Evolutionary conservation across 2,888 invertebrate species (phyloP).

Genomic region (Chromoteleia sp.): DNA sequence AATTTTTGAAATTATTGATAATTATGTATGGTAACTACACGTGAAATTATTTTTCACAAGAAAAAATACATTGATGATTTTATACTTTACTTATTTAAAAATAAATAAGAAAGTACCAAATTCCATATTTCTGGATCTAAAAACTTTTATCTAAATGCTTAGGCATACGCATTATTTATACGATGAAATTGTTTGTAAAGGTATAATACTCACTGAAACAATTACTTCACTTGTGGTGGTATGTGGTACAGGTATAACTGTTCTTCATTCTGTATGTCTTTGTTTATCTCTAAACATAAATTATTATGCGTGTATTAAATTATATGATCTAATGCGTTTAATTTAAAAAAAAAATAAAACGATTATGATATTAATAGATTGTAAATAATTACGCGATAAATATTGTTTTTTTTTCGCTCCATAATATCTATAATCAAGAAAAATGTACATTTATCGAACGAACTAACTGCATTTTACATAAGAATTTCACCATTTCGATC

Average conservation of each 20-base stretch:
- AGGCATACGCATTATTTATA: not conserved
- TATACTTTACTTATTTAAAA: constrained; percentile 3
- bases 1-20: not conserved
- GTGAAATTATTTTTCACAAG: constrained; percentile 1
- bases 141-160: constrained; percentile 6
- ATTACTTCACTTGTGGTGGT: constrained; percentile 53
- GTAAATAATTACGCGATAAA: constrained; percentile 43
- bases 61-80: constrained; percentile 1
- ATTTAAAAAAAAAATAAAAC: constrained; percentile 25
- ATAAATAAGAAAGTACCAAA: constrained; percentile 8
- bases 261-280: constrained; percentile 30
- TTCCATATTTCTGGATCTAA: constrained; percentile 17
- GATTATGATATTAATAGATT: constrained; percentile 25
- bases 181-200: constrained; percentile 15
- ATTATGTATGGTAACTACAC: not conserved
- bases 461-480: constrained; percentile 64
- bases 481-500: constrained; percentile 10
- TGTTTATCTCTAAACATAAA: constrained; percentile 27
- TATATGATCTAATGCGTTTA: constrained; percentile 32
- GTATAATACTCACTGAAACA: constrained; percentile 40
- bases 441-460: constrained; percentile 59
- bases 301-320: constrained; percentile 50
- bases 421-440: constrained; percentile 35
- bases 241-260: constrained; percentile 24
- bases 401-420: constrained; percentile 18